Percentiles rank a stretch among this genome's conserved stretches.
Evolutionary conservation across 2,113 vertebrate species (phyloP).

Genomic region (Pachycephala philippinensis): DNA sequence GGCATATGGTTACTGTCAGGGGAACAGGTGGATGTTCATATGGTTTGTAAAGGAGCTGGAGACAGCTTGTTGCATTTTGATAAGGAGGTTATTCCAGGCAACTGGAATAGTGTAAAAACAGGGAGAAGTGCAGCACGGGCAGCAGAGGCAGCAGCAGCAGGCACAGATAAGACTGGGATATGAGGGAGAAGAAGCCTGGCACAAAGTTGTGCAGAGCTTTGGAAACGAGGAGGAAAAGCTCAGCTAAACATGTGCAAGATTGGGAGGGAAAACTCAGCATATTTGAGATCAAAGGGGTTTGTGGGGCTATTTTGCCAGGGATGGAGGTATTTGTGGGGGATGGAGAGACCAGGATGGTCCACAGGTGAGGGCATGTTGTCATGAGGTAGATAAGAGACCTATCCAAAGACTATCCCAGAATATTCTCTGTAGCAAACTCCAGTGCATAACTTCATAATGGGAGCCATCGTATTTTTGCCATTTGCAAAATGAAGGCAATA

Average conservation of each 20-base stretch:
- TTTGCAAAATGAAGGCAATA: slow-evolving; percentile 23
- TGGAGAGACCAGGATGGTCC: neutral
- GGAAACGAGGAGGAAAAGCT: neutral
- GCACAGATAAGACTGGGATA: neutral
- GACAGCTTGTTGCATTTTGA: slow-evolving; percentile 5
- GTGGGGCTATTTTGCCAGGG: neutral
- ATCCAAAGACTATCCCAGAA: neutral
- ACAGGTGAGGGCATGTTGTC: neutral
- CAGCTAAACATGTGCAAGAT: neutral
- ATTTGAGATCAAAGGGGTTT: neutral
- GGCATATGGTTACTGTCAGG: slow-evolving; percentile 53
- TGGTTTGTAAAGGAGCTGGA: slow-evolving; percentile 10
- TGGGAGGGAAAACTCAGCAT: neutral
- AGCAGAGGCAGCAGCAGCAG: neutral
- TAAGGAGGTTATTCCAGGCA: slow-evolving; percentile 23
- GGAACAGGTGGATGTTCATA: slow-evolving; percentile 50
- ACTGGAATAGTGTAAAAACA: neutral
- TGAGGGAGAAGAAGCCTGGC: neutral
- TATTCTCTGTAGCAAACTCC: neutral
- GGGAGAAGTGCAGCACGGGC: neutral
- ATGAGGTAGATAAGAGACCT: neutral
- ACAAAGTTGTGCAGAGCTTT: neutral
- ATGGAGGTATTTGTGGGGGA: neutral
- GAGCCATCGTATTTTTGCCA: neutral
- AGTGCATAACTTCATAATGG: neutral